Conservation (phyloP, 2,113 vertebrate genomes). For the Pagrus major region DNA sequence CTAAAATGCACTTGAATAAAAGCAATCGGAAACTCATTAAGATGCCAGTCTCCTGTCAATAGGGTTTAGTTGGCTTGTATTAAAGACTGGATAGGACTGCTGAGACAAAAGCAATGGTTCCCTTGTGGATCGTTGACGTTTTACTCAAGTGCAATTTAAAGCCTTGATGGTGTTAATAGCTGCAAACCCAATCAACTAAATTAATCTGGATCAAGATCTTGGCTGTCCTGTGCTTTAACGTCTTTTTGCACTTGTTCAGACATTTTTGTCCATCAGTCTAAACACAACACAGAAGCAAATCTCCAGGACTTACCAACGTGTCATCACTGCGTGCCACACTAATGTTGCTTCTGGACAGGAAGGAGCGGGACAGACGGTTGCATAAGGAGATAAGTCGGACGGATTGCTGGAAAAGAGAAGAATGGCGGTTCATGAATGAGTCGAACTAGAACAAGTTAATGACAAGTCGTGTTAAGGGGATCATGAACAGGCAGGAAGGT, state of each 20-base stretch:
- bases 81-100: not conserved
- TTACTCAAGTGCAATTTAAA: conserved; percentile 10
- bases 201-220: conserved; percentile 4
- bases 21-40: conserved; percentile 24
- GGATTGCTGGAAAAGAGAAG: conserved; percentile 89
- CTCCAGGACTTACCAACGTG: conserved; percentile 90
- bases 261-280: too few species aligned
- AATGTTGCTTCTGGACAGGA: conserved; percentile 98
- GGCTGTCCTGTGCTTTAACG: not conserved
- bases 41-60: conserved; percentile 6
- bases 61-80: not conserved
- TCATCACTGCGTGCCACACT: conserved; percentile 97
- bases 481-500: not conserved
- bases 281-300: not conserved
- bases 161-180: not conserved
- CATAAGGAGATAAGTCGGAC: conserved; percentile 98
- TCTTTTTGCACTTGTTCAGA: not conserved
- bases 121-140: not conserved
- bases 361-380: conserved; percentile 98
- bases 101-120: not conserved
- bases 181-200: not conserved
- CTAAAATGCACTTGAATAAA: conserved; percentile 21
- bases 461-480: conserved; percentile 4
- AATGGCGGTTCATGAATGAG: not conserved
- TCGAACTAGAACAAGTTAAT: not conserved